Conservation (phyloP, 2,797 vertebrate species). For the Choloepus didactylus region DNA sequence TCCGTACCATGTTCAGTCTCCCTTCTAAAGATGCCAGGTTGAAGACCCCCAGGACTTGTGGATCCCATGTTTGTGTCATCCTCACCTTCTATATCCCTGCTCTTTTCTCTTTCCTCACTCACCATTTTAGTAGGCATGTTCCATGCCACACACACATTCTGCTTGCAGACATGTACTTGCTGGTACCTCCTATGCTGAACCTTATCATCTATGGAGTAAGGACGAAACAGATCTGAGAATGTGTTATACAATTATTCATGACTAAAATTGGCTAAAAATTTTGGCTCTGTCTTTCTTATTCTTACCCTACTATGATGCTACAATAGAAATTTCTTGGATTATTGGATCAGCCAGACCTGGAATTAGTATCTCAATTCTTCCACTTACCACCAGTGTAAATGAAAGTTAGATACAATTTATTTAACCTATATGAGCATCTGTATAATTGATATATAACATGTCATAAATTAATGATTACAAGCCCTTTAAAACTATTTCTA, state of each 20-base stretch:
- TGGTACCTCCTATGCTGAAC: constrained; percentile 71
- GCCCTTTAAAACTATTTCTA: neutral
- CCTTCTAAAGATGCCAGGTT: constrained; percentile 10
- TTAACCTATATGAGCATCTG: neutral
- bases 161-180: constrained; percentile 61
- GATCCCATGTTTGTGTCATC: constrained; percentile 78
- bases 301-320: neutral
- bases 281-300: neutral
- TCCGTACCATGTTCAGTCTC: constrained; percentile 53
- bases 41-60: constrained; percentile 71
- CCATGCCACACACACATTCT: constrained; percentile 60
- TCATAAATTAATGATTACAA: neutral
- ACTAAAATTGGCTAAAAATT: constrained; percentile 21
- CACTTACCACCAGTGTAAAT: neutral
- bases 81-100: constrained; percentile 76
- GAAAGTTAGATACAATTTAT: neutral
- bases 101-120: constrained; percentile 71
- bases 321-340: neutral
- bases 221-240: constrained; percentile 20
- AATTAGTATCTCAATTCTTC: neutral
- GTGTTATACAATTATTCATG: constrained; percentile 28
- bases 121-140: constrained; percentile 59
- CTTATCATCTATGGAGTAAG: constrained; percentile 70
- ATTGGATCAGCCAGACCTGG: neutral
- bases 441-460: neutral